Percentiles rank a stretch among this genome's conserved stretches.
phyloP scores from a whole-genome alignment of 2,797 vertebrate genomes.

The Coranthus polyacanthus region DNA sequence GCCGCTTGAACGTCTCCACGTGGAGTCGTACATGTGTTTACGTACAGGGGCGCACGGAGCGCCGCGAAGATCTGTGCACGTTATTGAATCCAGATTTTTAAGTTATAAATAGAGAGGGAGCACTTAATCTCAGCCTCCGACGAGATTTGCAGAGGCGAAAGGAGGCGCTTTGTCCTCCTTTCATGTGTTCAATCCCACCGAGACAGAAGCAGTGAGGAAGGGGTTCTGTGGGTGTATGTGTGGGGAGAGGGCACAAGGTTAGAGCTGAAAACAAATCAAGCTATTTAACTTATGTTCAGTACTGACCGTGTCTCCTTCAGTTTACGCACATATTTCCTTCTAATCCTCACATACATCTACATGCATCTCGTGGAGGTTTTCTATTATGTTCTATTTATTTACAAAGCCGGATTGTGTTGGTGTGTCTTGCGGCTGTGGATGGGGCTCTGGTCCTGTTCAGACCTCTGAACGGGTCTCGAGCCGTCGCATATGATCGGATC shows the following conservation, averaged over 20 bases:
- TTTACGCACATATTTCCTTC: not conserved
- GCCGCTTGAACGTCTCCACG: not conserved
- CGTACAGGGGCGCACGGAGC: not conserved
- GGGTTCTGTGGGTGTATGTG: conserved; percentile 32
- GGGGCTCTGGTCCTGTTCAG: no score
- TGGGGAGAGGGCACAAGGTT: not conserved
- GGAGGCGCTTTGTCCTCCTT: conserved; percentile 48
- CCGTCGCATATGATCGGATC: no score
- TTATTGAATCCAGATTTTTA: conserved; percentile 65
- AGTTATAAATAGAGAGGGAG: conserved; percentile 9
- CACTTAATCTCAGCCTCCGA: conserved; percentile 33
- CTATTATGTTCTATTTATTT: no score
- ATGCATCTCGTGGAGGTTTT: no score
- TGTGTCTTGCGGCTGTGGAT: no score
- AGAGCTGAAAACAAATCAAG: conserved; percentile 2
- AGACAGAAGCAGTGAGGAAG: conserved; percentile 35
- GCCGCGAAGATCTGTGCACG: conserved; percentile 42
- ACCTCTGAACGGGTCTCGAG: no score
- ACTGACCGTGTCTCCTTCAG: conserved; percentile 10
- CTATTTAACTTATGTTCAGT: conserved; percentile 3
- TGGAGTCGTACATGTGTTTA: not conserved
- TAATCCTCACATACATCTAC: no score
- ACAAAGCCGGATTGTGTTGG: no score
- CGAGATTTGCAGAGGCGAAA: conserved; percentile 41
- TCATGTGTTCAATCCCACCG: conserved; percentile 53